Percentiles rank a stretch among this genome's conserved stretches.
These are phyloP conservation scores for Galerucella calmariensis DNA, from an alignment of 2,888 invertebrate species.

Conservation along the genomic window DNA sequence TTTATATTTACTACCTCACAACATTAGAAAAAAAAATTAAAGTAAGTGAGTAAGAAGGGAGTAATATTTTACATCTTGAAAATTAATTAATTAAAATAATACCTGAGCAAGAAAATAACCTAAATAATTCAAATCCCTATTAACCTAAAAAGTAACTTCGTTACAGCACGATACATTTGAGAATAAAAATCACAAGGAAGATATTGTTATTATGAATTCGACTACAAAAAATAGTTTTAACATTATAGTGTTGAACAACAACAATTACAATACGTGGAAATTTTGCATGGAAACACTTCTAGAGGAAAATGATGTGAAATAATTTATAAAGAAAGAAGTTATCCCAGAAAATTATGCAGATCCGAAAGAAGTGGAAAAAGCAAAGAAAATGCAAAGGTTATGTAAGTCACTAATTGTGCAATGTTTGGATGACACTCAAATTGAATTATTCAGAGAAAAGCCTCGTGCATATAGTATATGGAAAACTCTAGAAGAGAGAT, in stretches of 20 bases:
- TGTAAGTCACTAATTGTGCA: neutral
- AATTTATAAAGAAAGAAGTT: neutral
- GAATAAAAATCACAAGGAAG: no score
- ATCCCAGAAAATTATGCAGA: neutral
- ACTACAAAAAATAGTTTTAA: neutral
- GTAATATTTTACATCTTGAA: no score
- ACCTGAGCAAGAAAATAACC: no score
- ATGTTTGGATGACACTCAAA: constrained; percentile 26
- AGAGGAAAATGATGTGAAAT: neutral
- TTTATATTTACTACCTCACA: no score
- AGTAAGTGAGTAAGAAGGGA: no score
- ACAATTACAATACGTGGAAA: neutral
- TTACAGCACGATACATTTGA: no score
- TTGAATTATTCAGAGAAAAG: constrained; percentile 31
- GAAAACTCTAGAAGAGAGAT: constrained; percentile 33
- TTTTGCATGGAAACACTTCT: neutral
- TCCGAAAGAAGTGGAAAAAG: neutral
- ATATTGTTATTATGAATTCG: no score
- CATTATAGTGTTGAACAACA: neutral
- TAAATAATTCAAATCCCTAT: no score
- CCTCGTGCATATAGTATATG: constrained; percentile 37
- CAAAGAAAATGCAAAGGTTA: neutral
- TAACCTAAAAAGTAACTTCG: no score
- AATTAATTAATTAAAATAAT: no score
- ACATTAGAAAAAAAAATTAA: no score